Percentiles rank a stretch among this genome's conserved stretches.
phyloP scores from a whole-genome alignment of 2,113 vertebrate species.

The Hirundichthys speculiger region DNA sequence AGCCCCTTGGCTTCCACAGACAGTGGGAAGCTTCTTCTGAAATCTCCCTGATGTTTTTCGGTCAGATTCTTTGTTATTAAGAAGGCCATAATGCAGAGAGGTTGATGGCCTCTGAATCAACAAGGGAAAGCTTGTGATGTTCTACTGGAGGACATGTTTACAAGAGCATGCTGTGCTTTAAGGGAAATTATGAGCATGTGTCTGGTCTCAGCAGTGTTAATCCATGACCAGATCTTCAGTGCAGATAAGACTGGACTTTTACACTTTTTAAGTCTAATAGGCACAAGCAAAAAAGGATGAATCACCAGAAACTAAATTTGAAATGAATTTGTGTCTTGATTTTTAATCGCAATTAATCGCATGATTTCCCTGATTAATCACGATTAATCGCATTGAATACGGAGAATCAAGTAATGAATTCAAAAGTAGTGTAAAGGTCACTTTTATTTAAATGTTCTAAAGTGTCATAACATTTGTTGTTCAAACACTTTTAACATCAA shows the following conservation, averaged over 20 bases:
- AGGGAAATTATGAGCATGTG: constrained; percentile 61
- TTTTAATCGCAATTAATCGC: too few species aligned
- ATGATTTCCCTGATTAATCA: too few species aligned
- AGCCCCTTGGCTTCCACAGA: constrained; percentile 43
- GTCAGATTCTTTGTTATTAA: constrained; percentile 57
- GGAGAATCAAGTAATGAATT: too few species aligned
- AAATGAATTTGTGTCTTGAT: not conserved
- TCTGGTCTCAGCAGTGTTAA: constrained; percentile 21
- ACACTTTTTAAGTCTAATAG: not conserved
- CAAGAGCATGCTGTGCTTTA: constrained; percentile 54
- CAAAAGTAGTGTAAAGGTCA: too few species aligned
- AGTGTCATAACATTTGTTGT: too few species aligned
- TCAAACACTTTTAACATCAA: too few species aligned
- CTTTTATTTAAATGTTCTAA: too few species aligned
- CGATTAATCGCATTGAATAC: too few species aligned
- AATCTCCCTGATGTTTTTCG: constrained; percentile 54
- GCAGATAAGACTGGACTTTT: constrained; percentile 32
- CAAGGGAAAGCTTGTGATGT: constrained; percentile 38
- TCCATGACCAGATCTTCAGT: constrained; percentile 40
- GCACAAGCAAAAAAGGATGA: not conserved
- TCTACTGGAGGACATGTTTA: constrained; percentile 51
- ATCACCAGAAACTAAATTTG: constrained; percentile 12
- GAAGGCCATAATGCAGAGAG: constrained; percentile 31
- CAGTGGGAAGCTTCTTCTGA: constrained; percentile 55
- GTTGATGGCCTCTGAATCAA: constrained; percentile 51